Base-by-base conservation (phyloP, 1,140 invertebrate genomes). In the Hylaeus anthracinus region DNA sequence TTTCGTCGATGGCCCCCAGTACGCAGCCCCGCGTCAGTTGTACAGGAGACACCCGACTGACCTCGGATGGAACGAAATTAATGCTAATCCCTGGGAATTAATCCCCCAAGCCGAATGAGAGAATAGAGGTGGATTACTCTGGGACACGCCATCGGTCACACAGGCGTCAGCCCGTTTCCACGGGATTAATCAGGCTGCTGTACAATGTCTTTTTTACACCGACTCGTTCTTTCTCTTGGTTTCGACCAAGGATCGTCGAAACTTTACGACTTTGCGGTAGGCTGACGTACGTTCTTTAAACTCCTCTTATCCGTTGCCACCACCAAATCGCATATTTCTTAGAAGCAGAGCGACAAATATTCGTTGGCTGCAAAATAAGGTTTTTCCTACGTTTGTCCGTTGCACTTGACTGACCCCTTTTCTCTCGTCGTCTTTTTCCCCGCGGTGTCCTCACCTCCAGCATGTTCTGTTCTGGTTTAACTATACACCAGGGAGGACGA, bases 71-170 rank as follows among this genome's bases (percentile, higher is more conserved):
- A 84, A 81, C 81, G 82, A 86, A 87, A 87, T 87, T 87, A 87
- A 87, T 86, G 86, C 84, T 87, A 87, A 87, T 86, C 86, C 85
- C 83, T 37, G 15, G 77, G 77, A 86, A 87, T 87, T 86, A 87
- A 87, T 87, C 78, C 86, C 77, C 74, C 81, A 82, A 75, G 86
- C 71, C 81, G 85, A 87, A 87, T 72, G 86, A 84, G 85, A 84
- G 82, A 87, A 87, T 66, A 71, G 71, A 81, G 85, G 64, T 80
- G 85, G 85, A 77, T 84, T 87, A 81, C 74, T 70, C 55, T 56
- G 86, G 60, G 86, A 84, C 86, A 66, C 85, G 71, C 85, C 85
- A 87, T 87, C 86, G 85, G 86, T 87, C 86, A 86, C 85, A 84
- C 74, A 84, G 77, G 66, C 67, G 71, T 65, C 85, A 56, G 81